Evolutionary conservation across 1,140 invertebrate species (phyloP).

Genomic region (Caenorhabditis tropicalis): DNA sequence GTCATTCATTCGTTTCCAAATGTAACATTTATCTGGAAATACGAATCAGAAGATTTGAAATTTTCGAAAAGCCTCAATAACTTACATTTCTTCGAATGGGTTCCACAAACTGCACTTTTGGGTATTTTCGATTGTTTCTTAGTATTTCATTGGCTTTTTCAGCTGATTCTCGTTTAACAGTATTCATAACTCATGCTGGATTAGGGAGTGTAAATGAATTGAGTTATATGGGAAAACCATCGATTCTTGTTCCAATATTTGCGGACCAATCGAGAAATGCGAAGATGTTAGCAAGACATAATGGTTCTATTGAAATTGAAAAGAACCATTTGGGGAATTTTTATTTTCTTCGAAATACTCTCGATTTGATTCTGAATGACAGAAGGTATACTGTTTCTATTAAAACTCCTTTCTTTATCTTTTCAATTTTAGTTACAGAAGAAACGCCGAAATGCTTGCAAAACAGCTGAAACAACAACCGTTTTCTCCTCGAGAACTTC

Average conservation of each 20-base stretch:
- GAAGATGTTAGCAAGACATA: slow-evolving; percentile 51
- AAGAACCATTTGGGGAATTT: slow-evolving; percentile 36
- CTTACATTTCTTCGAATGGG: slow-evolving; percentile 50
- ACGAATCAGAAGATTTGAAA: slow-evolving; percentile 28
- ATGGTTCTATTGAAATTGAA: slow-evolving; percentile 49
- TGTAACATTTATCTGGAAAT: slow-evolving; percentile 59
- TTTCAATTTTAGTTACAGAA: not conserved
- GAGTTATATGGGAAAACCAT: slow-evolving; percentile 59
- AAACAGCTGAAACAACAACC: not conserved
- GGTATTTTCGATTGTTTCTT: not conserved
- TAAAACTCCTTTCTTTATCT: not conserved
- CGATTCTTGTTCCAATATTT: slow-evolving; percentile 61
- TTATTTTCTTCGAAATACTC: not conserved
- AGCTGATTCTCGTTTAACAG: slow-evolving; percentile 58
- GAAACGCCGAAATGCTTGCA: not conserved
- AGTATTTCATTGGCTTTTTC: not conserved
- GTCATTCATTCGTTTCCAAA: slow-evolving; percentile 36
- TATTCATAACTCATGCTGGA: slow-evolving; percentile 65
- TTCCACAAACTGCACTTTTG: slow-evolving; percentile 53
- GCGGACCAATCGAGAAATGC: slow-evolving; percentile 60
- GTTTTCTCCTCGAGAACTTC: not conserved
- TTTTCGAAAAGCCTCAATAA: slow-evolving; percentile 44
- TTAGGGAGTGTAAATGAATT: slow-evolving; percentile 61
- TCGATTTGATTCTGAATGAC: slow-evolving; percentile 45
- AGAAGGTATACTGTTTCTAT: not conserved